These are phyloP conservation scores for Muscina levida DNA, from an alignment of 2,888 invertebrate species.

Conservation along the genomic window DNA sequence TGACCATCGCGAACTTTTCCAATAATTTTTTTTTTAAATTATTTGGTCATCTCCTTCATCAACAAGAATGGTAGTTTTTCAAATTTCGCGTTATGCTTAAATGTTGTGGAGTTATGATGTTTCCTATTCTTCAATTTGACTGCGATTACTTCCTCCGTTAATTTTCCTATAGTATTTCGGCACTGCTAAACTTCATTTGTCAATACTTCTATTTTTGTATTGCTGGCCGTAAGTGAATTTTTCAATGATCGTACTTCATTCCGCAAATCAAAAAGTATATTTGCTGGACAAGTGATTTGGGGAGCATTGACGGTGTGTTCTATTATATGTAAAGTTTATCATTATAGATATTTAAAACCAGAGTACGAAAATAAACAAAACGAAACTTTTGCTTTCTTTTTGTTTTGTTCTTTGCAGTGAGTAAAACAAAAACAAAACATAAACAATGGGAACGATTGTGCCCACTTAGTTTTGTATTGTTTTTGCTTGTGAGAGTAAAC, in stretches of 20 bases:
- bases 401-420: too few species aligned
- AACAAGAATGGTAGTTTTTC: too few species aligned
- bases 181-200: conserved; percentile 7
- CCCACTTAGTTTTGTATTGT: too few species aligned
- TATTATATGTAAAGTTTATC: conserved; percentile 23
- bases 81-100: too few species aligned
- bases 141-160: conserved; percentile 42
- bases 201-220: not conserved
- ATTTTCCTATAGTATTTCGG: conserved; percentile 17
- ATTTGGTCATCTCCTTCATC: not conserved
- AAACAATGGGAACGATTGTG: too few species aligned
- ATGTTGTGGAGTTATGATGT: conserved; percentile 17
- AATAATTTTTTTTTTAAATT: conserved; percentile 39
- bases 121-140: conserved; percentile 41
- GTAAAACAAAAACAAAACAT: too few species aligned
- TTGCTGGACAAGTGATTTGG: conserved; percentile 14
- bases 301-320: conserved; percentile 31
- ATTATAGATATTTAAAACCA: not conserved
- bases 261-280: conserved; percentile 31
- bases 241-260: conserved; percentile 32
- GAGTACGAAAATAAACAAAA: too few species aligned
- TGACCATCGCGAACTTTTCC: conserved; percentile 38
- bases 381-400: too few species aligned
- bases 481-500: too few species aligned
- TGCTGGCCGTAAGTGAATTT: conserved; percentile 12